These are phyloP conservation scores for Brachyistius frenatus DNA, from an alignment of 2,113 vertebrate species.

Conservation along the genomic window DNA sequence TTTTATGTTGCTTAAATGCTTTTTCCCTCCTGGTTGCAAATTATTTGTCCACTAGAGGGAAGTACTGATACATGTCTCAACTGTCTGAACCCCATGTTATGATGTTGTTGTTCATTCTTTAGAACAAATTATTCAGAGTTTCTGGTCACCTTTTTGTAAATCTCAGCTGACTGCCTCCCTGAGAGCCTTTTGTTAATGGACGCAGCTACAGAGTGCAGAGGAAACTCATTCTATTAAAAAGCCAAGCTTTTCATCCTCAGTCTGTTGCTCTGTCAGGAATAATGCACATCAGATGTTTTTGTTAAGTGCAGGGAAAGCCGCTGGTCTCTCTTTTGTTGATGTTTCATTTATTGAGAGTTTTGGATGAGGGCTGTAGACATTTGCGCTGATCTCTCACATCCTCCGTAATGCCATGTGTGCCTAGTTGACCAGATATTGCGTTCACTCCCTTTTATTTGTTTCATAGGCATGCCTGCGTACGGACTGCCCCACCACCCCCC, in stretches of 20 bases:
- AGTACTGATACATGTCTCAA: slow-evolving; percentile 48
- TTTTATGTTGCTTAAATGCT: neutral
- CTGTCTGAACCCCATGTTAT: neutral
- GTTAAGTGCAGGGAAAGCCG: slow-evolving; percentile 80
- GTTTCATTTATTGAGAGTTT: slow-evolving; percentile 84
- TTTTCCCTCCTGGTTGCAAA: neutral
- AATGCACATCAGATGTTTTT: slow-evolving; percentile 85
- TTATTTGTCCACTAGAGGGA: slow-evolving; percentile 75
- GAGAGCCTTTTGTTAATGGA: slow-evolving; percentile 63
- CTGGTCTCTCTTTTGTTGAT: slow-evolving; percentile 77
- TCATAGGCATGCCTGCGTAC: slow-evolving; percentile 76
- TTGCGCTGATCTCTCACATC: slow-evolving; percentile 80
- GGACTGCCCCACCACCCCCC: slow-evolving; percentile 50
- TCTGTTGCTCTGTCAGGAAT: slow-evolving; percentile 76
- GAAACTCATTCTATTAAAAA: slow-evolving; percentile 72
- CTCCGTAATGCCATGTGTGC: slow-evolving; percentile 75
- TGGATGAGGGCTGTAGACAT: slow-evolving; percentile 75
- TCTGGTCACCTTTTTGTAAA: slow-evolving; percentile 51
- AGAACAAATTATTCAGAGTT: slow-evolving; percentile 8
- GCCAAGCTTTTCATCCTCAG: slow-evolving; percentile 66
- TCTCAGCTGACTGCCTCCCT: slow-evolving; percentile 49
- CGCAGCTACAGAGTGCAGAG: slow-evolving; percentile 40
- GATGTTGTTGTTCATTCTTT: slow-evolving; percentile 36
- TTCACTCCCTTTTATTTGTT: slow-evolving; percentile 76
- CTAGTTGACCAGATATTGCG: slow-evolving; percentile 78